Evolutionary conservation across 2,888 invertebrate species (phyloP), one percentile per base, ranked within the genome.

Genomic region (Serrognathus titanus): DNA sequence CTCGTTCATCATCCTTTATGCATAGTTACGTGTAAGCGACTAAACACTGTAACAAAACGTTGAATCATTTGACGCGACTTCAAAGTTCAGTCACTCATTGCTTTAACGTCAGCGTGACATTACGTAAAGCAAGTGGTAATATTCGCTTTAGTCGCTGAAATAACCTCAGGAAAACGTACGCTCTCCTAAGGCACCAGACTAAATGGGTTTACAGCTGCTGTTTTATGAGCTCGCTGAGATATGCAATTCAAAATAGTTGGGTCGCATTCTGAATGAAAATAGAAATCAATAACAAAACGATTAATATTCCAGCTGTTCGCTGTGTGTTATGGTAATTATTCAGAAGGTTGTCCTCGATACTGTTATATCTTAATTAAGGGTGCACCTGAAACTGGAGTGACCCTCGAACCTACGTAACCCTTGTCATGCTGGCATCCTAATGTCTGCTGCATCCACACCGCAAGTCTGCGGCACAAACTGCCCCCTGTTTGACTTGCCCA

Each of bases 181-280:
- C 24, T 39, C 4, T 9, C 36, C 47, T n/a, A n/a, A n/a, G n/a
- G n/a, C n/a, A n/a, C n/a, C 16, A 63, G 65, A 65, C 62, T 65
- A 65, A 63, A 59, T 57, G 62, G 62, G 57, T 65, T 63, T 65
- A 65, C 59, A 62, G 58, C 59, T 59, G 58, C 59, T 59, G 62
- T 63, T 65, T 65, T 65, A 65, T 62, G 61, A 59, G 53, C 61
- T 61, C 58, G 56, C 60, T 59, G 59, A 61, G 60, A 55, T 58
- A 58, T 50, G 16, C 16, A 16, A 16, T 16, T 16, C 16, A 16
- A 16, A 16, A 16, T 16, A 16, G 16, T 16, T 16, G 16, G 1
- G 16, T 16, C 3, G 3, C 3, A 16, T 16, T 16, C 3, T 2
- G 16, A 16, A 16, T 2, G 3, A 16, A 16, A 16, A 12, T 20